A percentile compares a stretch with the other conserved stretches of the same genome.
phyloP scores from a whole-genome alignment of 2,888 invertebrate species.

The Ophion slaviceki region DNA sequence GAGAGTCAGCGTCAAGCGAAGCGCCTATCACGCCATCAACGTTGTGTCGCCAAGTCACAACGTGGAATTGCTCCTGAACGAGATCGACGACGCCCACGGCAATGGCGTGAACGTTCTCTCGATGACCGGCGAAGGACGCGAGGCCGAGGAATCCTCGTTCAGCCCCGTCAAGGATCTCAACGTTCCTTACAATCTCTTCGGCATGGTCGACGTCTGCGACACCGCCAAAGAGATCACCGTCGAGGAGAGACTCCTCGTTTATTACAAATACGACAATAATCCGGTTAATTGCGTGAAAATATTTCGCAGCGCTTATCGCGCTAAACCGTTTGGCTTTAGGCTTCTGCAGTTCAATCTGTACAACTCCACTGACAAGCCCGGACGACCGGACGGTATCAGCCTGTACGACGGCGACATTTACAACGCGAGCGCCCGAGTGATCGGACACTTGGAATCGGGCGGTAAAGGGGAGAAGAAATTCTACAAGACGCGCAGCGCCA shows the following conservation, averaged over 20 bases:
- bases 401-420: conserved; percentile 97
- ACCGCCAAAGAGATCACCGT: conserved; percentile 95
- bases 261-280: conserved; percentile 98
- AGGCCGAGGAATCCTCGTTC: conserved; percentile 95
- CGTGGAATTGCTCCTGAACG: conserved; percentile 90
- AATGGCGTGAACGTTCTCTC: conserved; percentile 95
- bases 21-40: conserved; percentile 96
- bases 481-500: conserved; percentile 90
- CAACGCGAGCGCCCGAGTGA: conserved; percentile 90
- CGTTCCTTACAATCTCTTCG: conserved; percentile 96
- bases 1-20: conserved; percentile 92
- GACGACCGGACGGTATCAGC: conserved; percentile 92
- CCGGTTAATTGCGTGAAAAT: conserved; percentile 99
- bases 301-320: conserved; percentile 93
- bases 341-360: conserved; percentile 96
- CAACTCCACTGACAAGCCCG: conserved; percentile 92
- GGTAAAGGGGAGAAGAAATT: conserved; percentile 90
- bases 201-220: conserved; percentile 98
- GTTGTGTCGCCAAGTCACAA: conserved; percentile 94
- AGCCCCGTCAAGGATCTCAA: conserved; percentile 92
- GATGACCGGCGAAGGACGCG: conserved; percentile 95
- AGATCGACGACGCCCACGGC: conserved; percentile 92
- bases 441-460: conserved; percentile 90
- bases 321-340: conserved; percentile 95
- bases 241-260: conserved; percentile 95